A percentile compares a stretch with the other conserved stretches of the same genome.
Conservation (phyloP, 2,888 invertebrate genomes). For the Acholoe squamosa region DNA sequence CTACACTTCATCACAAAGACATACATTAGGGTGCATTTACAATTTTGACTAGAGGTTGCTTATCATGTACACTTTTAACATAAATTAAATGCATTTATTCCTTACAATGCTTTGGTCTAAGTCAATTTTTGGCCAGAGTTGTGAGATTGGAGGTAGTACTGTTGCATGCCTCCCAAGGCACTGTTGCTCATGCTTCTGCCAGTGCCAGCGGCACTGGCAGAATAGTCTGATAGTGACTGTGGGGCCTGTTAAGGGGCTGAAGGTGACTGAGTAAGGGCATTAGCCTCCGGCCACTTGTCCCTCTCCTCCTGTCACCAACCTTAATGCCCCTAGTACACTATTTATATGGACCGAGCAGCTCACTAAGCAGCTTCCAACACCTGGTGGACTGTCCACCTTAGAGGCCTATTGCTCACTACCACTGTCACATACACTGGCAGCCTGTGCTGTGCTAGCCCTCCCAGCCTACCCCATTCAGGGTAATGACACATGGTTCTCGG, state of each 20-base stretch:
- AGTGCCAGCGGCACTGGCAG: not conserved
- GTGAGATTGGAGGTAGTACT: too few species aligned
- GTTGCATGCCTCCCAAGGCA: too few species aligned
- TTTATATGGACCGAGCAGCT: not conserved
- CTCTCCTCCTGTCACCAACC: not conserved
- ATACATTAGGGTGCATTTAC: too few species aligned
- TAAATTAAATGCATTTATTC: too few species aligned
- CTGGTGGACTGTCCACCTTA: not conserved
- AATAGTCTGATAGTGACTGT: not conserved
- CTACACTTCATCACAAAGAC: too few species aligned
- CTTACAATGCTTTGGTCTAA: too few species aligned
- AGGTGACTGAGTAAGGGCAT: slow-evolving; percentile 13
- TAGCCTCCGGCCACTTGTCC: not conserved
- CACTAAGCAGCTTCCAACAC: not conserved
- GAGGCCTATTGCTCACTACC: not conserved
- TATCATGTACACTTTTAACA: too few species aligned
- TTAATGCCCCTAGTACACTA: slow-evolving; percentile 8
- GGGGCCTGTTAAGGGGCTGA: not conserved
- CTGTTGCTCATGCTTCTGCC: too few species aligned
- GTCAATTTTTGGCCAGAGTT: too few species aligned
- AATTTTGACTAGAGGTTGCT: too few species aligned
- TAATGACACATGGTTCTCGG: not conserved
- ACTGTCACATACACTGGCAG: not conserved
- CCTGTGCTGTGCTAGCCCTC: not conserved
- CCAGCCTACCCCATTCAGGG: not conserved